phyloP scores from a whole-genome alignment of 2,888 invertebrate genomes.

The Volucella inanis region DNA sequence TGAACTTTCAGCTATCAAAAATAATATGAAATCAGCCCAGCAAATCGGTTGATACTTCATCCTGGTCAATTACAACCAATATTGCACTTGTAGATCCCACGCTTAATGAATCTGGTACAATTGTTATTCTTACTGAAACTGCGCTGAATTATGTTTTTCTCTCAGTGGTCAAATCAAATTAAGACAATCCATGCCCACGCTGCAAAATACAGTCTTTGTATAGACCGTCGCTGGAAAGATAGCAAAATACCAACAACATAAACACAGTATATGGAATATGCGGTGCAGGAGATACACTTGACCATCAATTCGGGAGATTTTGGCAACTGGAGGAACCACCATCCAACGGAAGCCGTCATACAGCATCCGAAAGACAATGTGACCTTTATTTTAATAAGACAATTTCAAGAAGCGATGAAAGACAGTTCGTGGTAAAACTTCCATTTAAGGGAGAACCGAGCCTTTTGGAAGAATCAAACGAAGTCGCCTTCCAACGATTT shows the following conservation, averaged over 20 bases:
- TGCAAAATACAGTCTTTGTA: background rate
- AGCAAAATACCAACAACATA: background rate
- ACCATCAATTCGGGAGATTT: conserved; percentile 6
- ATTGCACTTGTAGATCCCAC: conserved; percentile 57
- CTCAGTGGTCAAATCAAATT: too few species aligned
- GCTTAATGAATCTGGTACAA: conserved; percentile 34
- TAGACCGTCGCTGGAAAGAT: background rate
- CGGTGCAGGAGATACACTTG: conserved; percentile 2
- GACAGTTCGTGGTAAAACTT: background rate
- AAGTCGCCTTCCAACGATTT: too few species aligned
- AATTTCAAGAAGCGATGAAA: background rate
- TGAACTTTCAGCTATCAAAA: background rate
- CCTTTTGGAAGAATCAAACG: too few species aligned
- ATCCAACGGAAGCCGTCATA: conserved; percentile 7
- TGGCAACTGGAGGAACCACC: conserved; percentile 1
- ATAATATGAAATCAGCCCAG: conserved; percentile 11
- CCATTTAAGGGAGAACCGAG: too few species aligned
- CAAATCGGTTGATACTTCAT: background rate
- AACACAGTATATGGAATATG: too few species aligned
- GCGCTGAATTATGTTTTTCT: too few species aligned
- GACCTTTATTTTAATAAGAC: background rate
- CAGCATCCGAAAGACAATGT: conserved; percentile 8
- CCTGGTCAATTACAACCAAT: conserved; percentile 53
- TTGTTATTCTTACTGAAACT: background rate
- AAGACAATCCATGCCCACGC: background rate